Percentiles rank a stretch among this genome's conserved stretches.
Conservation (phyloP, 2,888 invertebrate genomes). For the Spilosoma lubricipeda region DNA sequence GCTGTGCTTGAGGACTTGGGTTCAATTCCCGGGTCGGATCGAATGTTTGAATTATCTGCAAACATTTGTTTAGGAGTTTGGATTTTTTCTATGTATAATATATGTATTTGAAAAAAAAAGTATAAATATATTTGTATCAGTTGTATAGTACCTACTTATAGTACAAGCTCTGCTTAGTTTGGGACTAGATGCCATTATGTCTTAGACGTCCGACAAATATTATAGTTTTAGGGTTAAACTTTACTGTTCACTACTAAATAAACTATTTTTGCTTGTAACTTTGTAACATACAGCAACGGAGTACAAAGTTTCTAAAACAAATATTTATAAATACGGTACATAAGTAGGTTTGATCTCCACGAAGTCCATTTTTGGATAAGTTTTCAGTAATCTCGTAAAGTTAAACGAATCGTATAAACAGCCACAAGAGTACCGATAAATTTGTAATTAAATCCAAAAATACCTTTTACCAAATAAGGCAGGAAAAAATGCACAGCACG, state of each 20-base stretch:
- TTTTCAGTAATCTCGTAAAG: constrained; percentile 16
- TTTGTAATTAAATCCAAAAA: constrained; percentile 40
- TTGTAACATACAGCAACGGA: not conserved
- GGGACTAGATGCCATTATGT: too few species aligned
- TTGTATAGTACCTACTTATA: too few species aligned
- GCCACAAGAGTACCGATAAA: constrained; percentile 12
- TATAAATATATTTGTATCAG: too few species aligned
- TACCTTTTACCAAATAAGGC: constrained; percentile 35
- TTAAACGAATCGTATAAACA: constrained; percentile 15
- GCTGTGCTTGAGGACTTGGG: too few species aligned
- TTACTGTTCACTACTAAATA: not conserved
- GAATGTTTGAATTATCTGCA: too few species aligned
- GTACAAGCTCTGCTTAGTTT: too few species aligned
- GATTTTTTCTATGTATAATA: too few species aligned
- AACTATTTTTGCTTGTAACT: not conserved
- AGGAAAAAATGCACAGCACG: constrained; percentile 32
- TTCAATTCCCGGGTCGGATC: too few species aligned
- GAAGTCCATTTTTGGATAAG: constrained; percentile 9
- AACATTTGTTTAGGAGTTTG: too few species aligned
- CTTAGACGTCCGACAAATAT: too few species aligned
- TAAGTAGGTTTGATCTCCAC: not conserved
- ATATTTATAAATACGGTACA: constrained; percentile 6
- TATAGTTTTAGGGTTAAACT: not conserved
- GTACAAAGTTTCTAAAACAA: constrained; percentile 5
- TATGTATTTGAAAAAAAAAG: too few species aligned